Evolutionary conservation across 1,140 invertebrate species (phyloP).

Genomic region (Drosophila nigrodunni): DNA sequence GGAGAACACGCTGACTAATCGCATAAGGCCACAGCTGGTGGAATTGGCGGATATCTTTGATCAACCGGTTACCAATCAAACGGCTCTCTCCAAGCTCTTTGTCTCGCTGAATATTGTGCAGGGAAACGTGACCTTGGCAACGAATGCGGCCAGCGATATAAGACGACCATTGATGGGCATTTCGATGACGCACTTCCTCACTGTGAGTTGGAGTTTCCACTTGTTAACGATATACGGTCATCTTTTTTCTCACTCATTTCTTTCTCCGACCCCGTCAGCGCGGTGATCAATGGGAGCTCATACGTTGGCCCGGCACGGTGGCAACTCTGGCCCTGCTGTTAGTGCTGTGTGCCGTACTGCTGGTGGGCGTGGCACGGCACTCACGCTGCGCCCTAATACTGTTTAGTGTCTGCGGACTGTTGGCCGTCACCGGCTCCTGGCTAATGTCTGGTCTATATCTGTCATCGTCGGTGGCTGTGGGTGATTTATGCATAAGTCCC

Average conservation of each 20-base stretch:
- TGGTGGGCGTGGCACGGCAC: slow-evolving; percentile 93
- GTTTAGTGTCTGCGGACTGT: slow-evolving; percentile 92
- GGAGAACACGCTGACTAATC: slow-evolving; percentile 88
- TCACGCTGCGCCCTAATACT: slow-evolving; percentile 87
- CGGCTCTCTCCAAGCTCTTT: slow-evolving; percentile 88
- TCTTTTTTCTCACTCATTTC: not conserved
- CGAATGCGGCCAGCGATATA: slow-evolving; percentile 90
- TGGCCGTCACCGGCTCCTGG: slow-evolving; percentile 96
- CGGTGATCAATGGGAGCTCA: slow-evolving; percentile 87
- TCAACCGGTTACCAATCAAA: slow-evolving; percentile 90
- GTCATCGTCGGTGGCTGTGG: slow-evolving; percentile 91
- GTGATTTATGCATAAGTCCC: slow-evolving; percentile 90
- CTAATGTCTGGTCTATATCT: slow-evolving; percentile 93
- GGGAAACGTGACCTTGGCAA: slow-evolving; percentile 89
- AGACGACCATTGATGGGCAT: slow-evolving; percentile 89
- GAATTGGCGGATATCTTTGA: slow-evolving; percentile 90
- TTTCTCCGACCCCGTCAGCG: slow-evolving; percentile 27
- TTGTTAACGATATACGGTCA: not conserved
- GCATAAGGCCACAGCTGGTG: slow-evolving; percentile 88
- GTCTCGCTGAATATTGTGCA: slow-evolving; percentile 88
- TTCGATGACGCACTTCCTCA: slow-evolving; percentile 87
- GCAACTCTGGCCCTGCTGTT: slow-evolving; percentile 91
- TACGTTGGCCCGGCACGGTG: slow-evolving; percentile 92
- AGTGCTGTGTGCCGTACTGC: slow-evolving; percentile 91
- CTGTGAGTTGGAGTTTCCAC: slow-evolving; percentile 80